Evolutionary conservation across 1,140 invertebrate species (phyloP), one percentile per base, ranked within the genome.

Genomic region (Brachionus manjavacas): DNA sequence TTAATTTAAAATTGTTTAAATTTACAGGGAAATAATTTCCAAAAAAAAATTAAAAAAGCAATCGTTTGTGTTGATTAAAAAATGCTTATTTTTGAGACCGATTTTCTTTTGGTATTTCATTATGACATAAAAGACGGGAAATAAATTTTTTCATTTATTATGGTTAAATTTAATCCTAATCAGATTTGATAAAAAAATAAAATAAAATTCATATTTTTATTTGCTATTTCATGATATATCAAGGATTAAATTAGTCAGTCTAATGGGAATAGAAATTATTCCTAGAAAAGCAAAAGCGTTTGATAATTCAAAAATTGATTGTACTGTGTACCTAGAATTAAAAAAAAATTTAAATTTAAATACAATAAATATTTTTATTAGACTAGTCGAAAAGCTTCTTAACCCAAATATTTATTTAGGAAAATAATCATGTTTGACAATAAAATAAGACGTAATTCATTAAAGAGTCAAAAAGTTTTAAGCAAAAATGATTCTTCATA

Each of bases 141-240:
- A 72, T 72, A 72, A 72, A 72, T 23, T 23, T 68, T 35, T 68
- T 39, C 31, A 41, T 41, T 72, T 72, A 35, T 72, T 41, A 72
- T 72, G 31, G 12, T 41, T 72, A 72, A 72, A 72, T 72, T 72
- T 41, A 72, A 72, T 72, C 35, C 68, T 72, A 72, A 72, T 72
- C 68, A 72, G 68, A 72, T 70, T 70, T 70, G 66, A 70, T 72
- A 43, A 16, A 72, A n/a, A 72, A 72, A 72, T n/a, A 70, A 31
- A 31, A 70, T 35, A 31, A 31, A 70, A 70, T 31, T n/a, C 31
- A 39, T 41, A 72, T 72, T 72, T 41, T 72, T 72, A n/a, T 70
- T 28, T 70, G 11, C 60, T 28, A 8, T 72, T 41, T 72, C 35
- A 72, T 72, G 35, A 72, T 72, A 72, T 41, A 72, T 72, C 68